Conservation (phyloP, 2,888 invertebrate genomes). For the Pheosia tremula region DNA sequence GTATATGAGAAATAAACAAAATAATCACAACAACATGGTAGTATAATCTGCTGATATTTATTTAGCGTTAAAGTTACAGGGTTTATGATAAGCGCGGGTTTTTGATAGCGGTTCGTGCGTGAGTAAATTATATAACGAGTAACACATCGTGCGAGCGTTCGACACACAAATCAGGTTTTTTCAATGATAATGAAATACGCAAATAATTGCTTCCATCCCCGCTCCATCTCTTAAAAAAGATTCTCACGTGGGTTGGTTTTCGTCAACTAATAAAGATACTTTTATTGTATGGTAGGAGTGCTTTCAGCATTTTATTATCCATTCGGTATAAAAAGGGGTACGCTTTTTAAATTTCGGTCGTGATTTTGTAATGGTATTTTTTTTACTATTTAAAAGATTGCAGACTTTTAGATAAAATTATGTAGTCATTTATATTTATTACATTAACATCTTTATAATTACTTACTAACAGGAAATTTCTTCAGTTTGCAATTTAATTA, state of each 20-base stretch:
- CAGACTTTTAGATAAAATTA: too few species aligned
- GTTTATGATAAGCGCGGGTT: conserved; percentile 33
- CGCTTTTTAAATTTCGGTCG: not conserved
- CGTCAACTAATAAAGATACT: not conserved
- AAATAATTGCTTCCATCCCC: not conserved
- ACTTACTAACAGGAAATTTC: too few species aligned
- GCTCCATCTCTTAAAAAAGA: not conserved
- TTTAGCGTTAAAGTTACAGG: conserved; percentile 35
- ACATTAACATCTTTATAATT: too few species aligned
- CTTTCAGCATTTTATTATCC: not conserved
- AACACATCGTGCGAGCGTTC: conserved; percentile 11
- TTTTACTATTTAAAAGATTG: not conserved
- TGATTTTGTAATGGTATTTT: not conserved
- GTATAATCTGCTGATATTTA: conserved; percentile 35
- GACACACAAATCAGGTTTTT: not conserved
- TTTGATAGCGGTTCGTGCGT: conserved; percentile 19
- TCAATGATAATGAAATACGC: not conserved
- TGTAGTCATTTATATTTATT: too few species aligned
- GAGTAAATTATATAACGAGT: conserved; percentile 20
- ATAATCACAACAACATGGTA: conserved; percentile 16
- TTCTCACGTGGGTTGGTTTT: not conserved
- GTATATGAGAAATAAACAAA: not conserved
- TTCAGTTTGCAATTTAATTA: too few species aligned
- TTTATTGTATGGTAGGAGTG: not conserved
- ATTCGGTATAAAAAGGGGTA: not conserved